phyloP scores from a whole-genome alignment of 1,140 invertebrate genomes.

The Caenorhabditis tropicalis region DNA sequence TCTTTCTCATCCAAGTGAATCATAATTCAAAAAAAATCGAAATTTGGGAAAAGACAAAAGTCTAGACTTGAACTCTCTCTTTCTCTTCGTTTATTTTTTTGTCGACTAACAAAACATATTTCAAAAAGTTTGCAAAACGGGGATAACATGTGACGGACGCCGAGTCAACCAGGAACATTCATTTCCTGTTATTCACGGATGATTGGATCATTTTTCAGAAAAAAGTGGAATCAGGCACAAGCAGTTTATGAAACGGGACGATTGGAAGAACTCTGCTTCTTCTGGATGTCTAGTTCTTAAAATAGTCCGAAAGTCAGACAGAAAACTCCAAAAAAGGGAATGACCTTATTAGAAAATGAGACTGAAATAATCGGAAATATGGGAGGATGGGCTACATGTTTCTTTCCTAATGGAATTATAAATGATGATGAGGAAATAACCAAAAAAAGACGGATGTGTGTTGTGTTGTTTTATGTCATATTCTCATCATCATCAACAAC shows the following conservation, averaged over 20 bases:
- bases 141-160: neutral
- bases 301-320: neutral
- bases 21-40: neutral
- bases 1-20: too few relatives aligned
- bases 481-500: conserved; percentile 14
- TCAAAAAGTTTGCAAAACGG: neutral
- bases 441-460: neutral
- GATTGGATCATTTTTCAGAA: neutral
- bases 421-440: neutral
- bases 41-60: neutral
- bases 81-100: neutral
- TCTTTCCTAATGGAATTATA: conserved; percentile 8
- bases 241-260: too few relatives aligned
- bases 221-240: too few relatives aligned
- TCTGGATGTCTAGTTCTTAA: too few relatives aligned
- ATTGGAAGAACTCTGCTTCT: too few relatives aligned
- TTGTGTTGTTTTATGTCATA: neutral
- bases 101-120: neutral
- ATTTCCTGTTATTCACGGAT: conserved; percentile 32
- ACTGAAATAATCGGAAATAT: neutral
- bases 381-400: neutral
- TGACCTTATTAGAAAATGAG: neutral
- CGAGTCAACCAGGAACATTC: conserved; percentile 22
- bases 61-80: conserved; percentile 14
- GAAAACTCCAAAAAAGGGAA: neutral